Conservation (phyloP, 2,113 vertebrate species). For the Fulica atra region DNA sequence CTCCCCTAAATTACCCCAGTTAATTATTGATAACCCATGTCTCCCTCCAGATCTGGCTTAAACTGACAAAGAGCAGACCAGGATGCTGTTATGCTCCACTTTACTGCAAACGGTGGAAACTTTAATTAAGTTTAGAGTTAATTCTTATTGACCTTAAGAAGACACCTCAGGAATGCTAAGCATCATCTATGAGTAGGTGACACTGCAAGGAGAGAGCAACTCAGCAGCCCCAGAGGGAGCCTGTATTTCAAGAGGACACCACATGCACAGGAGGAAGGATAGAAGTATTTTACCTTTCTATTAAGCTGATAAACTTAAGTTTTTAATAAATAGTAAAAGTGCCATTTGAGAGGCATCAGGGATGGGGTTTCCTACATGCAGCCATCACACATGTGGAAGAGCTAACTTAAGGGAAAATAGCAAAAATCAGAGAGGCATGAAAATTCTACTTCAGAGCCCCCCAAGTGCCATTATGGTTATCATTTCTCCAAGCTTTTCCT, state of each 20-base stretch:
- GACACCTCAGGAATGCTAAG: neutral
- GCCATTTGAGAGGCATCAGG: neutral
- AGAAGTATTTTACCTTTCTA: neutral
- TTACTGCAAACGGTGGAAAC: neutral
- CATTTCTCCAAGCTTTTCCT: neutral
- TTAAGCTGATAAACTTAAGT: neutral
- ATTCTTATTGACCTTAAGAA: constrained; percentile 36
- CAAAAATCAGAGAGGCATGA: neutral
- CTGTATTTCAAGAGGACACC: neutral
- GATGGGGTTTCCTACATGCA: neutral
- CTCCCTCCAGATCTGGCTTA: neutral
- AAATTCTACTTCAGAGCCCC: neutral
- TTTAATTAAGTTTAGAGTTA: constrained; percentile 46
- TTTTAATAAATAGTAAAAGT: neutral
- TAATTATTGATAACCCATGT: constrained; percentile 61
- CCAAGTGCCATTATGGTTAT: neutral
- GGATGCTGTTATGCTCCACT: neutral
- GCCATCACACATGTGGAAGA: neutral
- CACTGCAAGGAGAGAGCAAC: neutral
- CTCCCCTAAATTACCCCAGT: constrained; percentile 23
- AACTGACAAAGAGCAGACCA: neutral
- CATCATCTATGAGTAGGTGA: neutral
- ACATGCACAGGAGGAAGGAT: neutral
- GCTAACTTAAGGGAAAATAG: neutral
- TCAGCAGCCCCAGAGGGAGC: neutral